These are phyloP conservation scores for Pseudococcus viburni DNA, from an alignment of 2,888 invertebrate species.

Conservation along the genomic window DNA sequence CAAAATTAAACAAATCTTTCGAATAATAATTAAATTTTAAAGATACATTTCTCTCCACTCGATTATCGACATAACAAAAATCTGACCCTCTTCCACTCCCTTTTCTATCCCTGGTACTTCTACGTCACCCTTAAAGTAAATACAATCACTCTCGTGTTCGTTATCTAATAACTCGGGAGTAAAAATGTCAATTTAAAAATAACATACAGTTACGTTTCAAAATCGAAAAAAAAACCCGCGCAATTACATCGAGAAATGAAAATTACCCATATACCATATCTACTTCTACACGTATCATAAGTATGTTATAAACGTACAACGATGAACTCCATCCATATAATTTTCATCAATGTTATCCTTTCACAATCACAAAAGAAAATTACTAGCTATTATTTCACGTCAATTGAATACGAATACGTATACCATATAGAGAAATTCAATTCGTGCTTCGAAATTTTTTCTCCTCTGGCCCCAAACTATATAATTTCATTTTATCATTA, in stretches of 20 bases:
- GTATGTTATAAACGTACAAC: background rate
- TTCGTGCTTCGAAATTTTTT: slow-evolving; percentile 13
- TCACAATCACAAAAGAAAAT: slow-evolving; percentile 36
- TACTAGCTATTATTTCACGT: slow-evolving; percentile 22
- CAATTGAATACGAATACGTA: slow-evolving; percentile 1
- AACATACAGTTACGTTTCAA: background rate
- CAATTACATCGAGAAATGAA: slow-evolving; percentile 1
- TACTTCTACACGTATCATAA: background rate
- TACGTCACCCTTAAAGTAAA: background rate
- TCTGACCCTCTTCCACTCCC: background rate
- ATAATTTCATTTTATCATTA: background rate
- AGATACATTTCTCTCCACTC: no score
- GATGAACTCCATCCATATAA: background rate
- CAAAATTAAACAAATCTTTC: no score
- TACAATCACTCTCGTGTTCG: background rate
- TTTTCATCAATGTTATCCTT: slow-evolving; percentile 25
- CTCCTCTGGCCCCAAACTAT: background rate
- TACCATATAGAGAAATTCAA: background rate
- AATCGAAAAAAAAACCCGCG: background rate
- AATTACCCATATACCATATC: background rate
- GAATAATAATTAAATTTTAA: no score
- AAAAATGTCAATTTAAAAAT: background rate
- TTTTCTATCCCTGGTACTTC: background rate
- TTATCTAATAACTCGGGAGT: background rate
- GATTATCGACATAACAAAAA: background rate